Evolutionary conservation across 2,888 invertebrate species (phyloP).

Genomic region (Prionchulus punctatus): DNA sequence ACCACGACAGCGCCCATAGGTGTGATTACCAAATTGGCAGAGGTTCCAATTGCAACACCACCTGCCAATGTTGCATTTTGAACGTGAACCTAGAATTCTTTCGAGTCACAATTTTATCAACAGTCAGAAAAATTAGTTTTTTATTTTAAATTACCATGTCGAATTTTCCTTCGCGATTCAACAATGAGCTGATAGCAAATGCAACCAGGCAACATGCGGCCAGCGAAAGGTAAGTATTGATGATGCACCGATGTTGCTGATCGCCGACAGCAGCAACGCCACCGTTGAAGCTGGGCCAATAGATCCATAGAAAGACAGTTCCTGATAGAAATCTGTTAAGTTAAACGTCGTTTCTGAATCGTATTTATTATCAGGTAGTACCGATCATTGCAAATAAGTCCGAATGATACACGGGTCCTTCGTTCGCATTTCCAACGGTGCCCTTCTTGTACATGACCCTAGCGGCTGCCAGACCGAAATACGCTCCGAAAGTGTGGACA

Average conservation of each 20-base stretch:
- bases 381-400: constrained; percentile 90
- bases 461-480: constrained; percentile 78
- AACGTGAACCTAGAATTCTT: constrained; percentile 33
- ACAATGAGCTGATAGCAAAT: constrained; percentile 61
- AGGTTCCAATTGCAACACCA: constrained; percentile 36
- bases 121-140: constrained; percentile 5
- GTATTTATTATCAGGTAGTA: constrained; percentile 27
- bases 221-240: constrained; percentile 81
- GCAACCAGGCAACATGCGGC: constrained; percentile 62
- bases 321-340: no score
- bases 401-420: constrained; percentile 62
- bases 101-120: neutral
- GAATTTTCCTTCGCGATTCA: constrained; percentile 47
- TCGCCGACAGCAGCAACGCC: constrained; percentile 33
- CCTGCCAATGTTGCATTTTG: constrained; percentile 39
- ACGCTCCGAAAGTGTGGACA: constrained; percentile 86
- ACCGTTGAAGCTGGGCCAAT: constrained; percentile 93
- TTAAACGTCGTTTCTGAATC: neutral
- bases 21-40: constrained; percentile 36
- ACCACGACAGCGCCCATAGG: constrained; percentile 28
- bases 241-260: constrained; percentile 52
- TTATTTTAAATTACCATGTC: neutral
- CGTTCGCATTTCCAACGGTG: constrained; percentile 30
- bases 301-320: constrained; percentile 81
- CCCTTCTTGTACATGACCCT: constrained; percentile 40